phyloP scores from a whole-genome alignment of 2,113 vertebrate species.

The Melanerpes aurifrons region DNA sequence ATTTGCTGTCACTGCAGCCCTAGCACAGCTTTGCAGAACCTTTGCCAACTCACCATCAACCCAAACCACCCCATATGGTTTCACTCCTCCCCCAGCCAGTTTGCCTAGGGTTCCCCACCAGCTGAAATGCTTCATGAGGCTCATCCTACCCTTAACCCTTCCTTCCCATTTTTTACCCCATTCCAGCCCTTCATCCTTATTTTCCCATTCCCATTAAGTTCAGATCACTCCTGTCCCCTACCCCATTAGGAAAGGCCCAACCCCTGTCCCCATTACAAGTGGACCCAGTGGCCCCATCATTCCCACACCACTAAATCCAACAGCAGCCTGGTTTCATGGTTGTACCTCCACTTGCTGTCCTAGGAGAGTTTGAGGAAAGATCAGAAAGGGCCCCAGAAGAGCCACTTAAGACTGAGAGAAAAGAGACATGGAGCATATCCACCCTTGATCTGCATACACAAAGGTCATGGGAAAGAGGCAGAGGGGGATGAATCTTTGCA shows the following conservation, averaged over 20 bases:
- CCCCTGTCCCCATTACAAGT: neutral
- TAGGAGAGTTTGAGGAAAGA: neutral
- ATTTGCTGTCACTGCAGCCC: neutral
- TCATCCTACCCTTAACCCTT: neutral
- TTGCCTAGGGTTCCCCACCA: accelerated
- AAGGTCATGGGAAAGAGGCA: constrained; percentile 33
- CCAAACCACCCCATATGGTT: neutral
- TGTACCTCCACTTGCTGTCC: neutral
- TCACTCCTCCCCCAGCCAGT: neutral
- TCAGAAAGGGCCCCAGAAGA: neutral
- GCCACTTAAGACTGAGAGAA: neutral
- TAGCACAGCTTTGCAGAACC: neutral
- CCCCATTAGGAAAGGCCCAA: neutral
- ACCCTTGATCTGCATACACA: constrained; percentile 23
- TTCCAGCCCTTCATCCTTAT: neutral
- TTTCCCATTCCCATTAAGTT: neutral
- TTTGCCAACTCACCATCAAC: neutral
- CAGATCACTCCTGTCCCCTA: neutral
- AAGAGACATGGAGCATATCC: neutral
- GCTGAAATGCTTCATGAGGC: neutral
- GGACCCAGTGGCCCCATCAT: neutral
- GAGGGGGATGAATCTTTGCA: constrained; percentile 36
- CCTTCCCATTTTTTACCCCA: neutral
- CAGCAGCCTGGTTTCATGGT: neutral
- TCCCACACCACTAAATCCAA: neutral